These are phyloP conservation scores for Calliopsis andreniformis DNA, from an alignment of 1,140 invertebrate species.

Conservation along the genomic window DNA sequence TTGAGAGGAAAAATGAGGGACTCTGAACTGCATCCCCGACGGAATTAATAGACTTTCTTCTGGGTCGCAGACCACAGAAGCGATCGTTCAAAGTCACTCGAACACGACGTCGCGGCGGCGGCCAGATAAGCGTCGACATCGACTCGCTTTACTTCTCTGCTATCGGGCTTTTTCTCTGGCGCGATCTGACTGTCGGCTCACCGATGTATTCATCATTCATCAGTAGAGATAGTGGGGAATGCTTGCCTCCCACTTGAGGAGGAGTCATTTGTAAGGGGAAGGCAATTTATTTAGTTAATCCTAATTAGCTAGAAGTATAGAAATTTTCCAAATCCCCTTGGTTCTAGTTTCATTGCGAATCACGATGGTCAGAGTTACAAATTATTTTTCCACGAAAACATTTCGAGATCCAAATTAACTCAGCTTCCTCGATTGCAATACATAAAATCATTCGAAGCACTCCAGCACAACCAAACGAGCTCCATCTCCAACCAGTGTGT, in stretches of 20 bases:
- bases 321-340: no score
- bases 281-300: no score
- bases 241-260: slow-evolving; percentile 2
- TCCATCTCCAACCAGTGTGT: no score
- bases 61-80: slow-evolving; percentile 1
- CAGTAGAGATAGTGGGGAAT: slow-evolving; percentile 19
- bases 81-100: slow-evolving; percentile 51
- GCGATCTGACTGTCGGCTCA: slow-evolving; percentile 15
- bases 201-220: slow-evolving; percentile 49
- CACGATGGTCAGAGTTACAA: no score
- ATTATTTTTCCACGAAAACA: no score
- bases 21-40: not conserved
- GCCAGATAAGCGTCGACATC: slow-evolving; percentile 45
- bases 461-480: no score
- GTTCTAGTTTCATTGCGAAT: no score
- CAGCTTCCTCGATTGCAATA: no score
- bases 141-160: slow-evolving; percentile 17
- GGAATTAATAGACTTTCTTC: slow-evolving; percentile 29
- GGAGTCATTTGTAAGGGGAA: no score
- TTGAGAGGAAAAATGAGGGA: not conserved
- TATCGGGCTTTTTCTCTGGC: slow-evolving; percentile 37
- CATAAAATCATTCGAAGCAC: no score
- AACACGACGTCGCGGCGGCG: slow-evolving; percentile 4
- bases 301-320: no score
- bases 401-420: no score